Conservation (phyloP, 2,797 vertebrate genomes). For the Enteromius argenteus region DNA sequence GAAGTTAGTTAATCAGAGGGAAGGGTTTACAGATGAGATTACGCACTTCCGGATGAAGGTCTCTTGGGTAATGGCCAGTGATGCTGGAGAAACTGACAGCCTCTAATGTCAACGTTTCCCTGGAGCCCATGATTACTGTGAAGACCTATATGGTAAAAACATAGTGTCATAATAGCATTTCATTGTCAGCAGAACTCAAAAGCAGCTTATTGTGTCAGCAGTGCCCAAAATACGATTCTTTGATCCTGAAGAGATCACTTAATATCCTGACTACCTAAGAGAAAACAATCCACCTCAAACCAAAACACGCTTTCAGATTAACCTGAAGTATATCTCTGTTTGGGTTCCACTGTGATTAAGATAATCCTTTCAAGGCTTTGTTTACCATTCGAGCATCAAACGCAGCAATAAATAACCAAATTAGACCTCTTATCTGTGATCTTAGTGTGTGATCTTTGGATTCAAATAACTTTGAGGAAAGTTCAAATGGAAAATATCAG, state of each 20-base stretch:
- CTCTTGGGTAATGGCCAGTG: slow-evolving; percentile 4
- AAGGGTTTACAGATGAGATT: slow-evolving; percentile 50
- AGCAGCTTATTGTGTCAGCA: slow-evolving; percentile 11
- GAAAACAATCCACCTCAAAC: slow-evolving; percentile 51
- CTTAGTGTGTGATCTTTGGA: background rate
- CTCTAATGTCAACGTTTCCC: background rate
- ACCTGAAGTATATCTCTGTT: slow-evolving; percentile 6
- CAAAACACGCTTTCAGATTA: slow-evolving; percentile 42
- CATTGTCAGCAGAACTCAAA: background rate
- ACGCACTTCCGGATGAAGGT: slow-evolving; percentile 23
- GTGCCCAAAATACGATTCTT: slow-evolving; percentile 30
- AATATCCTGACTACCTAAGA: slow-evolving; percentile 55
- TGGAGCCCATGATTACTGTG: background rate
- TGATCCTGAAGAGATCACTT: slow-evolving; percentile 48
- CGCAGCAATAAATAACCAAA: slow-evolving; percentile 18
- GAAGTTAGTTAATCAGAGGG: slow-evolving; percentile 37
- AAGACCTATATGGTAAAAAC: background rate
- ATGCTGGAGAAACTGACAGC: background rate
- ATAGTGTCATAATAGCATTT: background rate
- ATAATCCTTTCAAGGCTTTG: background rate
- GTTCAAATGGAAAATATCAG: slow-evolving; percentile 11
- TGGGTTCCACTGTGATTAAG: slow-evolving; percentile 29
- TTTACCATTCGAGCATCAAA: slow-evolving; percentile 1
- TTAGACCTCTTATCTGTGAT: slow-evolving; percentile 16
- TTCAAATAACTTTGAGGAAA: background rate